Base-by-base conservation (phyloP, 2,113 vertebrate species). In the Tetrao urogallus region DNA sequence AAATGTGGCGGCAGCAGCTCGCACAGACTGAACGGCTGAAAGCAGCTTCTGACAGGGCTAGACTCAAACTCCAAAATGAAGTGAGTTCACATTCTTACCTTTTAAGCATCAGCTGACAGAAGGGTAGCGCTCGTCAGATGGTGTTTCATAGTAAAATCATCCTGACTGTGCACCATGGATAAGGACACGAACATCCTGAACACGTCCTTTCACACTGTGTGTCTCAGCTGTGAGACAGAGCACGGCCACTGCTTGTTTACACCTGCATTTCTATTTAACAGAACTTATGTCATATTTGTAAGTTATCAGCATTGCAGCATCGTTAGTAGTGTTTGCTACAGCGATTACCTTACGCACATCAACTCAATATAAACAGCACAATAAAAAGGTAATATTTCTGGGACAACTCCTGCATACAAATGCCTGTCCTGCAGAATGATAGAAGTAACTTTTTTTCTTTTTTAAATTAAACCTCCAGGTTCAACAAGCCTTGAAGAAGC, bases 1-100 rank as follows among this genome's bases (percentile, higher is more conserved):
- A 93, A 89, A 99, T 99, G 99, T 99, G 99, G 99, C 98, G 97
- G 89, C 98, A 97, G 95, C 99, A 99, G 97, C 97, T 98, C 47
- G 97, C 97, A 64, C 99, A 99, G 70, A 92, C 98, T 40, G 96
- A 98, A 66, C 97, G 97, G 52, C 98, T 99, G 36, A 97, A 72
- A 57, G 96, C 95, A 77, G 90, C 97, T 32, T 82, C 92, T 57
- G 92, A 95, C 69, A 97, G 93, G 70, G 95, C 87, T 10, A 97
- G 89, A 81, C 86, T 94, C 84, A 98, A 98, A 92, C 97, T 98
- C 47, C 97, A 97, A 69, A 96, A 92, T 30, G 98, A 99, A 97
- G 99, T 99, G 84, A 96, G 94, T 27, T 80, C 61, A 28, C 67
- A 38, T 45, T 73, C 69, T 45, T 34, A 56, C 57, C 75, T 85